Base-by-base conservation (phyloP, 2,113 vertebrate genomes). In the Zosterops hypoxanthus region DNA sequence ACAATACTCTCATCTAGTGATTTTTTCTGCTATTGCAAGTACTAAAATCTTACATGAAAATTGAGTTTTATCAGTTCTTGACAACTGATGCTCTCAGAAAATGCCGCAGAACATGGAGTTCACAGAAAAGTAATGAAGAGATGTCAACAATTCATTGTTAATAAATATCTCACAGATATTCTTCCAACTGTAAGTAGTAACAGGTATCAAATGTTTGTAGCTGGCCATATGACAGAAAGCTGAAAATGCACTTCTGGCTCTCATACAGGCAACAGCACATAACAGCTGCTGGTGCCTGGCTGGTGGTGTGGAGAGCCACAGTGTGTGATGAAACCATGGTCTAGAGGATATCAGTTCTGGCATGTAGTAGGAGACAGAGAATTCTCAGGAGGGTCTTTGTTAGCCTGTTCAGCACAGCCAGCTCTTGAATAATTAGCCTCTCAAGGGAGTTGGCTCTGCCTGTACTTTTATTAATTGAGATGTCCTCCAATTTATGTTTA, bases 351-450 rank as follows among this genome's bases (percentile, higher is more conserved):
- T 77, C 28, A 64, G 31, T 79, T 95, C 75, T 83, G 77, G 84
- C 53, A 42, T 28, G 8, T 16, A 28, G 25, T 36, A 85, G 57
- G n/a, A 92, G 56, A 86, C 65, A 95, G 59, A 79, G 26, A 90
- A 86, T 90, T 53, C 59, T 82, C 63, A 31, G 17, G 34, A 31
- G 9, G 49, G 12, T 71, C 84, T 82, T 90, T 70, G 46, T 78
- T 31, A 80, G 26, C 31, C 73, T 79, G 33, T 39, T 83, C 34
- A 76, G 59, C 71, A 77, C 50, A 93, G 41, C 22, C 82, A 92
- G 66, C 44, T 70, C 49, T 50, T 46, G 36, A 21, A 10, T 95
- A 95, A 96, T 97, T 92, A 95, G 56, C 70, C 59, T 73, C 46
- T 52, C 52, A 70, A 59, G 57, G n/a, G 42, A 76, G 23, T 10